Evolutionary conservation across 2,797 vertebrate species (phyloP).

Genomic region (Pteronotus mesoamericanus): DNA sequence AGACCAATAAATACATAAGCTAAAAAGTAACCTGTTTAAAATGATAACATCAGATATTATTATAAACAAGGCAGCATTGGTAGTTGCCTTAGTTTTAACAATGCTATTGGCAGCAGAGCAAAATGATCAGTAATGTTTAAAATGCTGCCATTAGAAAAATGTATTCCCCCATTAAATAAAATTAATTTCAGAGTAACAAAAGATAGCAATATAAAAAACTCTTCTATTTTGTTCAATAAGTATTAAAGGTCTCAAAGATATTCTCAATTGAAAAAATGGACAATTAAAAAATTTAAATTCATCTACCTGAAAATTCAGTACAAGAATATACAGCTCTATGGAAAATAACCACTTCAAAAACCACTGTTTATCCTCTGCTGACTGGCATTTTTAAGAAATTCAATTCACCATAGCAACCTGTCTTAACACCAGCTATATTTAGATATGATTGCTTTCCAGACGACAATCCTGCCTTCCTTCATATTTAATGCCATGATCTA

Average conservation of each 20-base stretch:
- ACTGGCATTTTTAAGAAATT: conserved; percentile 70
- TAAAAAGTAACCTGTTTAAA: neutral
- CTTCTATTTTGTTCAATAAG: conserved; percentile 8
- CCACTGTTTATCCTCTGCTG: conserved; percentile 57
- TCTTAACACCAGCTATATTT: conserved; percentile 71
- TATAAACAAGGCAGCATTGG: neutral
- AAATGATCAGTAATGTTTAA: conserved; percentile 46
- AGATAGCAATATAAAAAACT: neutral
- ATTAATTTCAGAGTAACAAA: conserved; percentile 23
- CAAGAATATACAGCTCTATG: conserved; percentile 6
- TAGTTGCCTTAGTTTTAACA: conserved; percentile 26
- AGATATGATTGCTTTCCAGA: conserved; percentile 62
- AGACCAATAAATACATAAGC: neutral
- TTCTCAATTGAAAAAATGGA: conserved; percentile 20
- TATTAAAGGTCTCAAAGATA: neutral
- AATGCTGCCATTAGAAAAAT: neutral
- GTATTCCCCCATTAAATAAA: neutral
- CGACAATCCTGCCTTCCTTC: conserved; percentile 53
- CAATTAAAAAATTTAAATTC: conserved; percentile 38
- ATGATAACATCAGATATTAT: neutral
- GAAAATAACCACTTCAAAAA: conserved; percentile 52
- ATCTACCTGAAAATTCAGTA: conserved; percentile 17
- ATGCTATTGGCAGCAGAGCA: neutral
- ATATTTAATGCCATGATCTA: conserved; percentile 67
- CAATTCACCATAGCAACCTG: conserved; percentile 69